Evolutionary conservation across 1,140 invertebrate genomes (phyloP).

Genomic region (Eciton burchellii): DNA sequence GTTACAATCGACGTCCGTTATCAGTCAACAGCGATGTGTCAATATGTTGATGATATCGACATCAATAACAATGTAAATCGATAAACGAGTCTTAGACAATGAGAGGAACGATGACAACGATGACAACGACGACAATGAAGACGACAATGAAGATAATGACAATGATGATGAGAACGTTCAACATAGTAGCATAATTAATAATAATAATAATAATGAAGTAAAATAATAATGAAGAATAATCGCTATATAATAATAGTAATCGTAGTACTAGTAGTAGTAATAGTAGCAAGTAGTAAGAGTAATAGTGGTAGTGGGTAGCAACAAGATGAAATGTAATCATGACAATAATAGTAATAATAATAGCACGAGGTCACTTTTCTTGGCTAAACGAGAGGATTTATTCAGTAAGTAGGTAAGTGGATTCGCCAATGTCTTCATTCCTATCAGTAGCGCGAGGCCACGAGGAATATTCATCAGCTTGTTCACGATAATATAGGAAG

Average conservation of each 20-base stretch:
- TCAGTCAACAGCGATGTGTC: conserved; percentile 63
- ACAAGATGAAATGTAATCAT: conserved; percentile 71
- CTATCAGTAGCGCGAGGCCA: conserved; percentile 37
- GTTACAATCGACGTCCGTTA: conserved; percentile 21
- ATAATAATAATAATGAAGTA: conserved; percentile 66
- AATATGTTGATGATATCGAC: conserved; percentile 64
- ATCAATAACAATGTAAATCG: conserved; percentile 53
- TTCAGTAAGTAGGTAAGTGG: conserved; percentile 55
- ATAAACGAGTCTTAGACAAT: conserved; percentile 44
- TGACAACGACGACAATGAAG: conserved; percentile 39
- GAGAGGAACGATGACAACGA: conserved; percentile 22
- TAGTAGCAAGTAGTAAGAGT: conserved; percentile 58
- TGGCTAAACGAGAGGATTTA: conserved; percentile 51
- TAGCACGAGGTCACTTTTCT: conserved; percentile 59
- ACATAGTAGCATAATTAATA: conserved; percentile 18
- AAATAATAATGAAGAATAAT: conserved; percentile 64
- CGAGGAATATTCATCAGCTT: conserved; percentile 31
- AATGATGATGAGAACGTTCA: conserved; percentile 18
- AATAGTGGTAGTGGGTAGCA: conserved; percentile 50
- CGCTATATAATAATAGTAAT: conserved; percentile 55
- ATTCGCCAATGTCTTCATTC: conserved; percentile 54
- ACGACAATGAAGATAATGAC: conserved; percentile 51
- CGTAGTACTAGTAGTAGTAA: conserved; percentile 58
- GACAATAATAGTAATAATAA: conserved; percentile 71
- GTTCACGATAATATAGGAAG: neutral